Base-by-base conservation (phyloP, 1,140 invertebrate genomes). In the Nomia melanderi region DNA sequence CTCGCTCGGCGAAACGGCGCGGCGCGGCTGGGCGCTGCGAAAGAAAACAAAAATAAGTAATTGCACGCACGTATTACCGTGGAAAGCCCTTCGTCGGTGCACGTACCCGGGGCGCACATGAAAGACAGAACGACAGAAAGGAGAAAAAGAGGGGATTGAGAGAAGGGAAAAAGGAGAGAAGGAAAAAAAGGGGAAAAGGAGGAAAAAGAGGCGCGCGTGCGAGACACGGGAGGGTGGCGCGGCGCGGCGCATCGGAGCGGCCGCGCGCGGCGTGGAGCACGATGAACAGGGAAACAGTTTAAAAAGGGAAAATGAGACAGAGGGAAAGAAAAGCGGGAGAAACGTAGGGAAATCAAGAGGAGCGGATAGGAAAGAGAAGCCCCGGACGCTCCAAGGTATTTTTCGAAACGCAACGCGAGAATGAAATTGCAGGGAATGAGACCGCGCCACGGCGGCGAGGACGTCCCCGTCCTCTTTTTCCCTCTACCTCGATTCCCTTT, bases 21-120 rank as follows among this genome's bases (percentile, higher is more conserved):
- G 4, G 39, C 39, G 39, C 14, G 14, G 1, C 14, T 12, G 41
- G 1, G 14, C 69, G 47, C 70, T 57, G 63, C 69, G 53, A 62
- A 83, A 78, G 69, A 71, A 83, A 83, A 83, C 65, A 78, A 83
- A 76, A 76, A 76, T 69, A 65, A 76, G 64, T 83, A 83, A 83
- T 82, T 77, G 81, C 80, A 79, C 81, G 81, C 81, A 77, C 80
- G 76, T 78, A 83, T 83, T 82, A 82, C 64, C 69, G 70, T 33
- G 47, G 53, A 59, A 54, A 65, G 80, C 64, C 76, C 65, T 82
- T 78, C 75, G 80, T 59, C 59, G 53, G 57, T 36, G 66, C 69
- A 56, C 66, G 66, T 57, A 57, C 77, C 12, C 12, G 11, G 53
- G 50, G 3, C 29, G 60, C 47, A n/a, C 62, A 71, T 54, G 63